A percentile compares a stretch with the other conserved stretches of the same genome.
Conservation (phyloP, 2,113 vertebrate genomes). For the Pluvialis apricaria region DNA sequence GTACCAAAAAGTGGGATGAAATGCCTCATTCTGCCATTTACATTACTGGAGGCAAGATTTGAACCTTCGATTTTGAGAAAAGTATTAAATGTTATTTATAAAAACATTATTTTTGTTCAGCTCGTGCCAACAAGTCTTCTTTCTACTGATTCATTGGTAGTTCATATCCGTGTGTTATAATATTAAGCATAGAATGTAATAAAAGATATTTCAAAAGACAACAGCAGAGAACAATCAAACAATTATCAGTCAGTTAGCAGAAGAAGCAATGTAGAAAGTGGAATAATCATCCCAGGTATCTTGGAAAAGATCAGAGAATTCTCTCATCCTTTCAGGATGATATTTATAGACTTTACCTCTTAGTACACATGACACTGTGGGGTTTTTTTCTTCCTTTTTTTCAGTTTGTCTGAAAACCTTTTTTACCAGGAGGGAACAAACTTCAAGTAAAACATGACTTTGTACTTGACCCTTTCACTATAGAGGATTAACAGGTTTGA, state of each 20-base stretch:
- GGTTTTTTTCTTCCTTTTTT: background rate
- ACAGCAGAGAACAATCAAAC: background rate
- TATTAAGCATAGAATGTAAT: background rate
- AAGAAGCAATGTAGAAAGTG: background rate
- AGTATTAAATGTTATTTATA: background rate
- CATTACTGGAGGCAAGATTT: background rate
- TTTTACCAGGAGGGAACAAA: background rate
- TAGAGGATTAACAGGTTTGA: background rate
- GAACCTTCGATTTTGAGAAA: background rate
- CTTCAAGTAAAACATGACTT: background rate
- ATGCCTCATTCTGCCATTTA: background rate
- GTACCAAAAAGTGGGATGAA: background rate
- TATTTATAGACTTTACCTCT: conserved; percentile 16
- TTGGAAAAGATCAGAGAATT: background rate
- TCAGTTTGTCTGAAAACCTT: background rate
- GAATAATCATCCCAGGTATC: background rate
- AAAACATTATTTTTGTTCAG: background rate
- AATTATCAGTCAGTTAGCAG: background rate
- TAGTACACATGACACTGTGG: background rate
- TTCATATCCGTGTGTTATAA: background rate
- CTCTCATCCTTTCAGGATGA: background rate
- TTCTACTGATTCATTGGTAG: background rate
- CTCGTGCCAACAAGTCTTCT: background rate
- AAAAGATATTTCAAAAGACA: background rate
- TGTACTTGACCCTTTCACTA: background rate